Evolutionary conservation across 2,797 vertebrate genomes (phyloP).

Genomic region (Rhabdophis nuchalis): DNA sequence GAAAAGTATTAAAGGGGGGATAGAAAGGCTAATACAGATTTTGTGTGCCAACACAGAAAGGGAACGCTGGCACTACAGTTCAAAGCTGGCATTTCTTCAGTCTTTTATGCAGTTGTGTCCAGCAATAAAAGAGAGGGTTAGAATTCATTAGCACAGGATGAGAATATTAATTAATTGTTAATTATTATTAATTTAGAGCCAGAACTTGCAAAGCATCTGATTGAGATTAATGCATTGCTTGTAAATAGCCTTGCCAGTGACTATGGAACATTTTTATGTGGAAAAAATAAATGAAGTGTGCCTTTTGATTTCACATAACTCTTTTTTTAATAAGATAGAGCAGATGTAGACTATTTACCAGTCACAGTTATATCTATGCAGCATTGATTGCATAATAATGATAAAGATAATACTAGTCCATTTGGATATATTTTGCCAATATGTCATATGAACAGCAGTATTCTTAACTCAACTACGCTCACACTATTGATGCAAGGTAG

Average conservation of each 20-base stretch:
- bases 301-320: background rate
- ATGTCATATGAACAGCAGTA: background rate
- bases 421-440: background rate
- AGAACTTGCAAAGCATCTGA: constrained; percentile 27
- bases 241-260: constrained; percentile 4
- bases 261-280: background rate
- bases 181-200: constrained; percentile 47
- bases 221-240: constrained; percentile 9
- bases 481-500: background rate
- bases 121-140: constrained; percentile 40
- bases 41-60: rapidly evolving
- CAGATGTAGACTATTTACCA: background rate
- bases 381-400: background rate
- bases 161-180: constrained; percentile 61
- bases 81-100: background rate
- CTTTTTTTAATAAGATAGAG: background rate
- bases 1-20: background rate
- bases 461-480: background rate
- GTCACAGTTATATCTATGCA: background rate
- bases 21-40: background rate
- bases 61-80: background rate
- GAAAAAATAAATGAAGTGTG: background rate
- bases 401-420: background rate
- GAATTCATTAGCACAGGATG: constrained; percentile 29
- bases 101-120: background rate